Percentiles rank a stretch among this genome's conserved stretches.
Conservation (phyloP, 2,888 invertebrate genomes). For the Hydropsyche betteni region DNA sequence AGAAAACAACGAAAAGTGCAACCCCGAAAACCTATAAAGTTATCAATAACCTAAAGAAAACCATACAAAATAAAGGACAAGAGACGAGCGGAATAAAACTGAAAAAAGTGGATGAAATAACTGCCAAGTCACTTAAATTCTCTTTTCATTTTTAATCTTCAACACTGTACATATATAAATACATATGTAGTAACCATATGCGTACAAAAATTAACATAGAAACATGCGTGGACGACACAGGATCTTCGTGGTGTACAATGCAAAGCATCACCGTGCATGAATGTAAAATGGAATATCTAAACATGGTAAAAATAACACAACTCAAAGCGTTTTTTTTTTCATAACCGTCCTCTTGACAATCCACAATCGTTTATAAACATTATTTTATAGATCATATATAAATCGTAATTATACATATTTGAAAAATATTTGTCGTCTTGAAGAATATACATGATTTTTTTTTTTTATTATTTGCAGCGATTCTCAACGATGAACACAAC, state of each 20-base stretch:
- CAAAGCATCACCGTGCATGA: constrained; percentile 6
- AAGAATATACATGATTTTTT: constrained; percentile 21
- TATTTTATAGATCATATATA: background rate
- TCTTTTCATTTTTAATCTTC: constrained; percentile 2
- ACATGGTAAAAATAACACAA: constrained; percentile 16
- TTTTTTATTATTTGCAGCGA: constrained; percentile 19
- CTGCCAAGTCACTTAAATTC: constrained; percentile 13
- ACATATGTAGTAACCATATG: constrained; percentile 7
- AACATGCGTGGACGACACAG: background rate
- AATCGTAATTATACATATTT: constrained; percentile 17
- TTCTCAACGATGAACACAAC: constrained; percentile 30
- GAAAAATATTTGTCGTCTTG: constrained; percentile 9
- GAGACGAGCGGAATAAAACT: no score
- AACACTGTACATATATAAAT: constrained; percentile 20
- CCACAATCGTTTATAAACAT: background rate
- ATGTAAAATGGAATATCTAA: constrained; percentile 10
- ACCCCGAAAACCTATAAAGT: no score
- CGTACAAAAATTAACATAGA: background rate
- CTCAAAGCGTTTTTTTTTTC: constrained; percentile 2
- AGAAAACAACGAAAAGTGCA: background rate
- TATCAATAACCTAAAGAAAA: no score
- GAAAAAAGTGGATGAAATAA: constrained; percentile 4
- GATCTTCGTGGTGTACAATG: background rate
- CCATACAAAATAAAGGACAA: no score
- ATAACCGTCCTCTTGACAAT: background rate